These are phyloP conservation scores for Drosophila kanekoi DNA, from an alignment of 2,888 invertebrate genomes.

Conservation along the genomic window DNA sequence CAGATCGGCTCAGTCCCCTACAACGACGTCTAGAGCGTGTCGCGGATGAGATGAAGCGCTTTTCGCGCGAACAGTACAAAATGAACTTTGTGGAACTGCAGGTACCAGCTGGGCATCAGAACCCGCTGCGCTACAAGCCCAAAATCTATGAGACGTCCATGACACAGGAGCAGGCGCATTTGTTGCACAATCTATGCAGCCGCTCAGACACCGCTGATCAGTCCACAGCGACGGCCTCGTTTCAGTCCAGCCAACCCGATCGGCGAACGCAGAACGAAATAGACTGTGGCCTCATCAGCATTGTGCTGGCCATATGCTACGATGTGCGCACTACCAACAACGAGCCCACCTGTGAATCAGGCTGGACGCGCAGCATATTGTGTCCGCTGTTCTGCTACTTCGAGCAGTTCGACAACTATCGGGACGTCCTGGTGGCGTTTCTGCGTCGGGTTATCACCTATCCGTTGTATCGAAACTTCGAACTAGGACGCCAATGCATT, in stretches of 20 bases:
- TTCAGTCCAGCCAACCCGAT: conserved; percentile 32
- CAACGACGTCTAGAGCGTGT: conserved; percentile 78
- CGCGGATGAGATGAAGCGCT: conserved; percentile 79
- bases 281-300: conserved; percentile 82
- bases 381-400: conserved; percentile 82
- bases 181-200: conserved; percentile 77
- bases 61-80: conserved; percentile 83
- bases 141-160: conserved; percentile 75
- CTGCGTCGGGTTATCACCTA: conserved; percentile 82
- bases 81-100: conserved; percentile 83
- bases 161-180: conserved; percentile 76
- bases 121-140: conserved; percentile 80
- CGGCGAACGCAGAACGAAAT: conserved; percentile 70
- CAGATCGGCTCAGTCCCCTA: conserved; percentile 74
- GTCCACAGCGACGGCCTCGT: not conserved
- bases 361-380: conserved; percentile 83
- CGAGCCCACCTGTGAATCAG: conserved; percentile 83
- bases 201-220: conserved; percentile 33
- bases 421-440: conserved; percentile 80
- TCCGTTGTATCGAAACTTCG: conserved; percentile 83
- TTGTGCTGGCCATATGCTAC: conserved; percentile 83
- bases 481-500: conserved; percentile 79
- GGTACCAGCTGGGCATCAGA: conserved; percentile 83
- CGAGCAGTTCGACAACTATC: conserved; percentile 79
- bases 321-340: conserved; percentile 82